Evolutionary conservation across 2,797 vertebrate species (phyloP), one percentile per base, ranked within the genome.

Genomic region (Linurgus olivaceus): DNA sequence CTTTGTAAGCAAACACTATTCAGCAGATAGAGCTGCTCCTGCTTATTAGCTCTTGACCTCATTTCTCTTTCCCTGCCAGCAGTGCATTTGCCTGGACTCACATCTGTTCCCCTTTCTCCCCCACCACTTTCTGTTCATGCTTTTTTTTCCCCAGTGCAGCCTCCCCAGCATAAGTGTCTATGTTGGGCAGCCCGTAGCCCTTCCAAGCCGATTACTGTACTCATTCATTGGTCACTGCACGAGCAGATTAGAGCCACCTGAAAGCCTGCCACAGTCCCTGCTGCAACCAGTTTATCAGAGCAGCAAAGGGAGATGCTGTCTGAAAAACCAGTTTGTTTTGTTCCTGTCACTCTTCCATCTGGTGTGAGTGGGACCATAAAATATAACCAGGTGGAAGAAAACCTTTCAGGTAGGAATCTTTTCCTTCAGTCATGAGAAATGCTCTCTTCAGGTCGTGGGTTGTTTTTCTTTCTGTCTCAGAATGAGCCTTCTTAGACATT

Each of bases 181-280:
- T 95, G 95, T 89, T 93, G 87, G 82, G 70, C 95, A 94, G 94
- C 51, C 87, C 90, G 77, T 42, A 88, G 94, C 57, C 76, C 35
- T 86, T 79, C 58, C 93, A 97, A 97, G 95, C 97, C 66, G 72
- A 95, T 98, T 97, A 97, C 79, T 94, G 88, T 48, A 94, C 76
- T 35, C 95, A 82, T 86, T 94, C 93, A 92, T n/a, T 94, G 96
- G 93, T 91, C 91, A 72, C 12, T 68, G 40, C 45, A 47, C 7
- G 40, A 93, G 88, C 79, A 91, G 95, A 96, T 97, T 96, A 97
- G 66, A 96, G 95, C 55, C 88, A 95, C 94, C 95, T 97, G 95
- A 94, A 95, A 95, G 86, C 25, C 44, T 92, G 48, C 62, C 57
- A 66, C 42, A 72, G 70, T 63, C 85, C 44, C 57, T 96, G 85